phyloP scores from a whole-genome alignment of 2,888 invertebrate genomes.

The Stenchaetothrips biformis region DNA sequence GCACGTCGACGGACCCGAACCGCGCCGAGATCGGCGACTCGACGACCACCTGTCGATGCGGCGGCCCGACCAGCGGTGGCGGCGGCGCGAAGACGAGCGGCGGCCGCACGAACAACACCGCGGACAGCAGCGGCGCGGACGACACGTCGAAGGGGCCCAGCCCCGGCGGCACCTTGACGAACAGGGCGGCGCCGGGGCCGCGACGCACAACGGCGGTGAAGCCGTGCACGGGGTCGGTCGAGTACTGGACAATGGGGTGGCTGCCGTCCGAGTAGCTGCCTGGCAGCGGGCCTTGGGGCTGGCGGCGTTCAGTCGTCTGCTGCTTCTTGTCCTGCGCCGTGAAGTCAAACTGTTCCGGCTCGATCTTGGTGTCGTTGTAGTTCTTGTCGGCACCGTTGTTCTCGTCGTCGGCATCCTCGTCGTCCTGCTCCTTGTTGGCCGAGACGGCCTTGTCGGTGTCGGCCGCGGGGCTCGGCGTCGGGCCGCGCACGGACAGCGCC shows the following conservation, averaged over 20 bases:
- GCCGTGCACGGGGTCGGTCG: background rate
- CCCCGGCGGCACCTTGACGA: background rate
- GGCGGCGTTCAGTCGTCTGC: background rate
- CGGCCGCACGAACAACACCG: background rate
- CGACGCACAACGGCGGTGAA: slow-evolving; percentile 1
- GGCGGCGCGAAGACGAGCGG: background rate
- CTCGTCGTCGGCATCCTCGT: background rate
- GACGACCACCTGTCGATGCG: background rate
- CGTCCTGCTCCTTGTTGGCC: background rate
- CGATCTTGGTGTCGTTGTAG: background rate
- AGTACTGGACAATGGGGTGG: background rate
- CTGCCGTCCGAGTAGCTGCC: slow-evolving; percentile 18
- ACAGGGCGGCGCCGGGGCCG: background rate
- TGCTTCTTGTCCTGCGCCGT: background rate
- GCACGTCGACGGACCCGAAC: background rate
- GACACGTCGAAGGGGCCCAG: too few relatives aligned
- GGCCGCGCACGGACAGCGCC: background rate
- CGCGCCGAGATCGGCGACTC: background rate
- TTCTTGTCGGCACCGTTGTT: background rate
- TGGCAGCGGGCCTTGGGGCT: too few relatives aligned
- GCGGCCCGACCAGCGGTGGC: background rate
- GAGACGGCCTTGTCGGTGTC: background rate
- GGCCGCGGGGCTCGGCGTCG: background rate
- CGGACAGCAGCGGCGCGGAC: background rate
- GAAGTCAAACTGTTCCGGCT: background rate